Base-by-base conservation (phyloP, 2,888 invertebrate genomes). In the Microctonus aethiopoides region DNA sequence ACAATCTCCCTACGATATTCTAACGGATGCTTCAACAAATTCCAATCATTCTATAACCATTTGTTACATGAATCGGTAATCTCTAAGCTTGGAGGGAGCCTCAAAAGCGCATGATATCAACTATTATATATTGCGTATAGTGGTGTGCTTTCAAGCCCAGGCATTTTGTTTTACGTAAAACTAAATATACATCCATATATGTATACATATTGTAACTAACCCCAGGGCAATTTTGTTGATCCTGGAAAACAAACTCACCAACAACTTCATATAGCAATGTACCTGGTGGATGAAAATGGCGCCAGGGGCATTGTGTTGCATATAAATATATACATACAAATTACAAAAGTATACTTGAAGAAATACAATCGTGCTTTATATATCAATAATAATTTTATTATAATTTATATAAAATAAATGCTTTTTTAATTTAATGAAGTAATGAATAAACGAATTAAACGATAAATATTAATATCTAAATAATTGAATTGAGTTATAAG, bases 11-110 rank as follows among this genome's bases (percentile, higher is more conserved):
- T 34, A 46, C 65, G 36, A 61, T 70, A 74, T 75, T 75, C 76
- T 77, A 80, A 81, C 80, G 72, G 78, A 83, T 77, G 79, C 77
- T 63, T 74, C 81, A 79, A 81, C 83, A 83, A 84, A 78, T 85
- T 80, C 79, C 82, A 81, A 85, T 85, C 78, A 78, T 67, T 75
- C 78, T 77, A 82, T 81, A 82, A 82, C 81, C 79, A 79, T 78
- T 83, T 77, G 80, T 82, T 85, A 16, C 16, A 82, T 81, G 74
- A 79, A 77, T 80, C 76, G 78, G 83, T 84, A 81, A 84, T 82
- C 67, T 69, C 71, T 66, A 68, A 66, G 70, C 70, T 46, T 46
- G 46, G 46, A 3, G 16, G 16, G n/a, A n/a, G 4, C 46, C 73
- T 75, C 78, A 76, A 70, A 16, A 16, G 46, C 16, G 6, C 6